Base-by-base conservation (phyloP, 64 coral and sea anemone genomes). In the Catalaphyllia jardinei region DNA sequence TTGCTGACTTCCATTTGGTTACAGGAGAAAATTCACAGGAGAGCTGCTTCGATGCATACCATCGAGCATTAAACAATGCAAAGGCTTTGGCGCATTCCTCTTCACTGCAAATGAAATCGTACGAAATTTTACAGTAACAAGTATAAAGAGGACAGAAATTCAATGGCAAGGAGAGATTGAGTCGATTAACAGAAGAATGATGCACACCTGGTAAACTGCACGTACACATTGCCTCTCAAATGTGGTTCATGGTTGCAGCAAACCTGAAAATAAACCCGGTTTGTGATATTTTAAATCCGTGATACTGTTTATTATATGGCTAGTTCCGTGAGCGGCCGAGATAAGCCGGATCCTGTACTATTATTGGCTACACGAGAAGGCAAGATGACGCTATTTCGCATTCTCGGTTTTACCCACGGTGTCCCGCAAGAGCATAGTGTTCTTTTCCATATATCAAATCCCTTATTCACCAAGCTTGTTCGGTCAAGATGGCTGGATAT, bases 21-120 rank as follows among this genome's bases (percentile, higher is more conserved):
- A 98, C 96, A 16, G 96, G 96, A 31, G 96, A 98, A 29, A 90
- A 98, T 85, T 98, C 96, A 62, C 96, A 98, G 11, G 96, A 98
- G 10, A 95, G 77, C 16, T 98, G 96, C 73, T 76, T 95, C 29
- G 91, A 91, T 75, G 93, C 96, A 88, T 95, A 98, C 96, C 96
- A 98, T 0, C 96, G 90, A 62, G 93, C 96, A 73, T 98, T 98
- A 62, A 98, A 98, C 31, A 88, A 75, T 76, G 96, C 87, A 93
- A 93, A 98, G 31, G 93, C 96, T 52, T 91, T 83, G 18, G 91
- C 89, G 60, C 96, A 98, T 61, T 93, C 93, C 31, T 98, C 90
- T 82, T 98, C 96, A 77, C 96, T 98, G 33, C 29, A 80, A 60
- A 30, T 71, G 20, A 10, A 27, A 33, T 11, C 15, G 19, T 1